A percentile compares a stretch with the other conserved stretches of the same genome.
Evolutionary conservation across 2,888 invertebrate genomes (phyloP).

Genomic region (Callinectes sapidus): DNA sequence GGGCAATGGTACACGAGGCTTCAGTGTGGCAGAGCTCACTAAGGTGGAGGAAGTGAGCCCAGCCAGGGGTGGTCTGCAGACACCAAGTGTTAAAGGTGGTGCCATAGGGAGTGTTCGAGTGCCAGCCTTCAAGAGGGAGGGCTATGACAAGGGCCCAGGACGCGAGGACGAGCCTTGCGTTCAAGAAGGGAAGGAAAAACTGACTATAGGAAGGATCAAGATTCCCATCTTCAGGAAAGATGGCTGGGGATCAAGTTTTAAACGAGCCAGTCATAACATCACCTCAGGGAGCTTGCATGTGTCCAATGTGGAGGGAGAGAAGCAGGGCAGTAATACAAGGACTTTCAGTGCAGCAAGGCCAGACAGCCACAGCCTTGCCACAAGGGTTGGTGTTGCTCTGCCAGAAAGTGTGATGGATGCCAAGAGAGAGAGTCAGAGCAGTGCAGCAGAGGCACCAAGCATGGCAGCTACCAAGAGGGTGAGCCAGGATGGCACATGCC

Average conservation of each 20-base stretch:
- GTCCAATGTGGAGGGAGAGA: background rate
- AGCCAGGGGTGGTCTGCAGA: background rate
- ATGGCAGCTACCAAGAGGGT: constrained; percentile 1
- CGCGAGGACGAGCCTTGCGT: background rate
- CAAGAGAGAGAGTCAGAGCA: background rate
- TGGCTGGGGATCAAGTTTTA: background rate
- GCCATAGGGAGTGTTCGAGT: background rate
- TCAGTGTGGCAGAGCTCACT: constrained; percentile 12
- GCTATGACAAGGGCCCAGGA: background rate
- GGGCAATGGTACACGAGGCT: background rate
- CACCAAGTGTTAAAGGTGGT: constrained; percentile 10
- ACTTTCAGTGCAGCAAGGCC: background rate
- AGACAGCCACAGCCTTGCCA: background rate
- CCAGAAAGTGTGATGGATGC: background rate
- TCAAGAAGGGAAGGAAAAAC: background rate
- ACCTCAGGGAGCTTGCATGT: background rate
- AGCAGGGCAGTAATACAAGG: background rate
- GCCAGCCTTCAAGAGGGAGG: background rate
- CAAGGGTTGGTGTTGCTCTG: background rate
- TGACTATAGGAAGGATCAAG: background rate
- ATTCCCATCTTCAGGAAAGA: background rate
- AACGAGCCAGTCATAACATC: background rate
- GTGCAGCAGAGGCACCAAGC: background rate
- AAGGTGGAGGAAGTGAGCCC: background rate
- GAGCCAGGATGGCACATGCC: background rate